Evolutionary conservation across 2,797 vertebrate genomes (phyloP), one percentile per base, ranked within the genome.

Genomic region (Sebastes melanostomus): DNA sequence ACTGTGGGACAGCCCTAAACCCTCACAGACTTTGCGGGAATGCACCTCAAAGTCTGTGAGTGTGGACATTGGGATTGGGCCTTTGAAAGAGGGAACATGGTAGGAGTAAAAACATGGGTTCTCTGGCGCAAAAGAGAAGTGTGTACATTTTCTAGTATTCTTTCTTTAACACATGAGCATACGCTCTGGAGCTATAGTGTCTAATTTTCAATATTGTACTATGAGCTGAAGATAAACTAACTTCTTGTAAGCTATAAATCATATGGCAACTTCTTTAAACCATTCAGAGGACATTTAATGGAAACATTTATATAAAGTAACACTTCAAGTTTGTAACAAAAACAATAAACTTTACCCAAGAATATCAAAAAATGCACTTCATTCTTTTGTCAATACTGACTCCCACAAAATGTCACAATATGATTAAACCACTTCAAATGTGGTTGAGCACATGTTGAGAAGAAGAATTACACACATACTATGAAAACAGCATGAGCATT

Each of bases 271-370:
- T 3, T 63, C 2, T 74, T 68, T 20, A 68, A 66, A 78, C 63
- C 63, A 77, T 73, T 82, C n/a, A 83, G 61, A n/a, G 36, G 11
- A 72, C 16, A 85, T 91, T 94, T 88, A 90, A 84, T 91, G 60
- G n/a, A 78, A 81, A 87, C 42, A 73, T 78, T 38, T 56, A 78
- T 70, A 82, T 61, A 76, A 83, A 81, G 67, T 24, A 74, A 81
- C 46, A 77, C 61, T 66, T 71, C 24, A 83, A 22, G 20, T 76
- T 29, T 85, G 73, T 86, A 88, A 77, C 56, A 87, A 88, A 90
- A 88, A 78, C 62, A 93, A 90, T 85, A 85, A 88, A 85, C 42
- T 60, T 66, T 71, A 80, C 29, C 16, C 25, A 80, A 77, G 18
- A 73, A 74, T 88, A 83, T 75, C 67, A 87, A 88, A 86, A 86